Evolutionary conservation across 2,797 vertebrate genomes (phyloP), one percentile per base, ranked within the genome.

Genomic region (Ibycter americanus): DNA sequence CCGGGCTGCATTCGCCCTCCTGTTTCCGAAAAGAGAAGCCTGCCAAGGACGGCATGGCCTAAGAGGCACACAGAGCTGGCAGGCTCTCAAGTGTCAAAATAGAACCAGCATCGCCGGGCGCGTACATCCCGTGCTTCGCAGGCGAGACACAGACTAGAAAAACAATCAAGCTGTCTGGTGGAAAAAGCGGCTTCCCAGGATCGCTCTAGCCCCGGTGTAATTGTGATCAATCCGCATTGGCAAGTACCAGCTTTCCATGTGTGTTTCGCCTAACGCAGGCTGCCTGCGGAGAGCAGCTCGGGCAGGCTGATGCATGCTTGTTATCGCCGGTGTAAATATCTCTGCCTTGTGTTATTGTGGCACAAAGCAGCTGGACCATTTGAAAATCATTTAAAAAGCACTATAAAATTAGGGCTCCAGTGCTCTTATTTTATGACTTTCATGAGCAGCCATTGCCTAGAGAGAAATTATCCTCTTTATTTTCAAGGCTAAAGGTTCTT

Each of bases 381-480:
- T 97, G 96, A 97, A 97, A 96, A 97, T 82, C 95, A 97, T 97
- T 97, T 97, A 92, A 97, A 96, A 97, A 96, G 93, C 92, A 96
- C 94, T 95, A 95, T 95, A 96, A 97, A 97, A 96, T 97, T 97
- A 97, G 95, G 81, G 93, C 94, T 96, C 87, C 80, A 66, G 90
- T 90, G 90, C 83, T 92, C 95, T 95, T 94, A 83, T 93, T 97
- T 97, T 96, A 97, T 80, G 74, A 85, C 93, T 94, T 96, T 90
- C 91, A 93, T 3, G 85, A 97, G 80, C 95, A 96, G 77, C 85
- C 96, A 89, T 72, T 97, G 94, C 93, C 97, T 97, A 90, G 97
- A 97, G 96, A 97, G 93, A 97, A 96, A 97, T 97, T 97, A 97
- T 95, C 95, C 92, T 96, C 95, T 97, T 96, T 97, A 97, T 96